Conservation (phyloP, 2,797 vertebrate species). For the Babyrousa celebensis region DNA sequence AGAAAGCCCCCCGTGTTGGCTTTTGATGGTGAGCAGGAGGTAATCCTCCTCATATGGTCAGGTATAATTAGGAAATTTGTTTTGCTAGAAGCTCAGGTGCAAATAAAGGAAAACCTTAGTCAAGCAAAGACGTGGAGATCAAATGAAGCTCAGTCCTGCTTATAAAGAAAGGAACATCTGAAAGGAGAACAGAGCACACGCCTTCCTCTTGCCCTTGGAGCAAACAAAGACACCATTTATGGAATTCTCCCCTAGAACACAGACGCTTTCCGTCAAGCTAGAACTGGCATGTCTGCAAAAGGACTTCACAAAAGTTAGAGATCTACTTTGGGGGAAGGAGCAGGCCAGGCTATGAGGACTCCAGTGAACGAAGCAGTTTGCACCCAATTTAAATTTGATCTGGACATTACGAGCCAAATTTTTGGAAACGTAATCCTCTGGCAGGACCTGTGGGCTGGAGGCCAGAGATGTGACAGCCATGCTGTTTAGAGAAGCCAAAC, state of each 20-base stretch:
- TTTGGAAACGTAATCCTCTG: slow-evolving; percentile 57
- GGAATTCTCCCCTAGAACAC: slow-evolving; percentile 8
- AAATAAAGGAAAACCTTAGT: slow-evolving; percentile 16
- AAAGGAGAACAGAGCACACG: neutral
- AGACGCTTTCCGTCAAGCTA: slow-evolving; percentile 24
- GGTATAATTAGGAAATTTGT: neutral
- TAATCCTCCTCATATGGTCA: neutral
- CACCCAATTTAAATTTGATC: slow-evolving; percentile 65
- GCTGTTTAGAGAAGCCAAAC: slow-evolving; percentile 51
- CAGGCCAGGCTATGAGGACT: neutral
- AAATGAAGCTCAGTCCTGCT: slow-evolving; percentile 42
- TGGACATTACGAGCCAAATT: slow-evolving; percentile 7
- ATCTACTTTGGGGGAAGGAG: neutral
- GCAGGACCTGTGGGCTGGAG: neutral
- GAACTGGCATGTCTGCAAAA: slow-evolving; percentile 23
- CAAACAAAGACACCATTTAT: neutral
- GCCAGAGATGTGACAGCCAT: slow-evolving; percentile 17
- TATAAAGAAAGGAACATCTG: neutral
- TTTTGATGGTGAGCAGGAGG: neutral
- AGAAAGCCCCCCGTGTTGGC: neutral
- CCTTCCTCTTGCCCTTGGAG: slow-evolving; percentile 26
- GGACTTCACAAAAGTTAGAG: neutral
- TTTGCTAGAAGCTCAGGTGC: neutral
- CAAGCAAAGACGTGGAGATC: slow-evolving; percentile 12
- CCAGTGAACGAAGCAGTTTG: slow-evolving; percentile 21